These are phyloP conservation scores for Nomada flava DNA, from an alignment of 2,888 invertebrate genomes.

Conservation along the genomic window DNA sequence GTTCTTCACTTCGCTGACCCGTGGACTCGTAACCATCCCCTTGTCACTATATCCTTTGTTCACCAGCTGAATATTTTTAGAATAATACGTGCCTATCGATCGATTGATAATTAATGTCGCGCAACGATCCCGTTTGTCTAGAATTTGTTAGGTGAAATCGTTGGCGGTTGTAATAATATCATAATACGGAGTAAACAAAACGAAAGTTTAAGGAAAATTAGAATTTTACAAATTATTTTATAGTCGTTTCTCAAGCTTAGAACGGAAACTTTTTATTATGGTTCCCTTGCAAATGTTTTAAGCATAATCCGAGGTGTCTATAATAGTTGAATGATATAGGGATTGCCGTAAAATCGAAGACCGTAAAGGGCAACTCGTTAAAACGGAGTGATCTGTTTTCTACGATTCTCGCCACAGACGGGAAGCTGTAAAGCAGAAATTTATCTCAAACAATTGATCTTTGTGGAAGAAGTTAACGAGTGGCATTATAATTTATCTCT, in stretches of 20 bases:
- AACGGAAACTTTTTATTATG: no score
- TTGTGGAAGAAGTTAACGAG: conserved; percentile 29
- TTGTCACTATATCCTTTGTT: not conserved
- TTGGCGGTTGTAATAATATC: not conserved
- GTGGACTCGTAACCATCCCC: conserved; percentile 9
- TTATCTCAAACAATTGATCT: conserved; percentile 40
- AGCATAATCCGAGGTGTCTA: not conserved
- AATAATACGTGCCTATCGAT: conserved; percentile 23
- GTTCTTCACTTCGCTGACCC: conserved; percentile 52
- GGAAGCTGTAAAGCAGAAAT: conserved; percentile 26
- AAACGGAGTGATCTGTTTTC: not conserved
- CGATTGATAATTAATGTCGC: conserved; percentile 24
- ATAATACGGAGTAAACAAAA: no score
- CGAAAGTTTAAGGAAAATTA: no score
- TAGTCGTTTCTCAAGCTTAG: no score
- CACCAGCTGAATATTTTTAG: conserved; percentile 12
- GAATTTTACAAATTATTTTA: not conserved
- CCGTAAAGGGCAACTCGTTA: conserved; percentile 19
- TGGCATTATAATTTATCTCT: conserved; percentile 31
- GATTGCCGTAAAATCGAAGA: not conserved
- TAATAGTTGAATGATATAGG: not conserved
- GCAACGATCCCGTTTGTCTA: not conserved
- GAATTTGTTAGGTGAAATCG: not conserved
- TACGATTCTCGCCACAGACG: not conserved
- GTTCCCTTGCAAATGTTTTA: no score